Conservation (phyloP, 2,797 vertebrate species). For the Triplophysa yarkandensis region DNA sequence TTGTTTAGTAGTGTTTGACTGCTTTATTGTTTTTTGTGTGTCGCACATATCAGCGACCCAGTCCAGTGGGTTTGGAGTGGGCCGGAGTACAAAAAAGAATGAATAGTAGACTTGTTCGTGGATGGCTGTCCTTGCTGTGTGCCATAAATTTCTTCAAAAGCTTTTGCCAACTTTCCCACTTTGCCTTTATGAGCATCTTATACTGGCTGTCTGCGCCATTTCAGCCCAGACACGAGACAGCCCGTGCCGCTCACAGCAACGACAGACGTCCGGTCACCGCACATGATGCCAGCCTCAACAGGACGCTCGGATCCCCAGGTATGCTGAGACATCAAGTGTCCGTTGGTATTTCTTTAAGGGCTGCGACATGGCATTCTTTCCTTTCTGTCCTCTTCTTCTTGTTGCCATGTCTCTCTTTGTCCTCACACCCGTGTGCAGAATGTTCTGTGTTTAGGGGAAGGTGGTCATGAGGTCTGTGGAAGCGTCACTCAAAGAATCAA, state of each 20-base stretch:
- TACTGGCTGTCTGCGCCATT: constrained; percentile 19
- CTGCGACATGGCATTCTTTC: not conserved
- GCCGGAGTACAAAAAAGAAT: constrained; percentile 53
- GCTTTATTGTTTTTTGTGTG: constrained; percentile 42
- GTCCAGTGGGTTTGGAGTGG: constrained; percentile 58
- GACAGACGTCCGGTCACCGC: constrained; percentile 45
- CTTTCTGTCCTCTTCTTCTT: constrained; percentile 46
- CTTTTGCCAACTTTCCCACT: constrained; percentile 61
- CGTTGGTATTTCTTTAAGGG: constrained; percentile 19
- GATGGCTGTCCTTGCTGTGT: constrained; percentile 59
- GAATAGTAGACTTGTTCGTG: constrained; percentile 75
- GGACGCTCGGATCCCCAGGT: constrained; percentile 71
- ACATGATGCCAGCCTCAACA: constrained; percentile 71
- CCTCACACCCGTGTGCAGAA: constrained; percentile 71
- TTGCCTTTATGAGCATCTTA: constrained; percentile 51
- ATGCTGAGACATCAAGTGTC: constrained; percentile 49
- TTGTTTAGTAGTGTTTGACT: constrained; percentile 43
- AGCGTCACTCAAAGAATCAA: constrained; percentile 65
- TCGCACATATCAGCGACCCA: constrained; percentile 27
- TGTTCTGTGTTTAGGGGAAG: constrained; percentile 70
- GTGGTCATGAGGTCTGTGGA: constrained; percentile 61
- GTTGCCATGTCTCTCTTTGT: constrained; percentile 50
- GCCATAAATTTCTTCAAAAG: constrained; percentile 65
- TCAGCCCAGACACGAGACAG: constrained; percentile 65
- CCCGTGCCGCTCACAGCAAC: not conserved